phyloP scores from a whole-genome alignment of 92 coral and sea anemone species.

The Isaurus tuberculatus region DNA sequence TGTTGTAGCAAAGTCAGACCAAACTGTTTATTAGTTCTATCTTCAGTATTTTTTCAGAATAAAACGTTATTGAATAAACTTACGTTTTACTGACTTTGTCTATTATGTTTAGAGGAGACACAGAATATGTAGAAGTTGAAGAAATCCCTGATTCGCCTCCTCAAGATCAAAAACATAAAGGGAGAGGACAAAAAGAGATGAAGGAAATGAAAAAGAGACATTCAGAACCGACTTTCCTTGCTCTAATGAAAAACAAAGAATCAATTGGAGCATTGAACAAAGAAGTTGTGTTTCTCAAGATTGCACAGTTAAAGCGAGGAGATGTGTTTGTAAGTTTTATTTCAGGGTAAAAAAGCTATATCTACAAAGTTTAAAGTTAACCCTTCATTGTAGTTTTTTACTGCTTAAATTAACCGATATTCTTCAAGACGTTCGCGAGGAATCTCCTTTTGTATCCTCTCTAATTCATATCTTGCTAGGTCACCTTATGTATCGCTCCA shows the following conservation, averaged over 20 bases:
- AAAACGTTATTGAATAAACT: no score
- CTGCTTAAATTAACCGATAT: background rate
- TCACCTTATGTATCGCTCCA: no score
- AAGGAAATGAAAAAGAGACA: constrained; percentile 50
- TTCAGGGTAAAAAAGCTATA: no score
- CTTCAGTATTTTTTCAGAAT: no score
- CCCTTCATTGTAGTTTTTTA: background rate
- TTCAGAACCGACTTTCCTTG: constrained; percentile 62
- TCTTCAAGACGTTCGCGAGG: background rate
- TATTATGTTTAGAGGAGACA: constrained; percentile 59
- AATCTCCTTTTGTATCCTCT: no score
- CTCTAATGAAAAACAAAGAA: constrained; percentile 69
- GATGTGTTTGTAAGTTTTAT: constrained; percentile 89
- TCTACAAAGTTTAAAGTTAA: background rate
- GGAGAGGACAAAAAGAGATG: constrained; percentile 35
- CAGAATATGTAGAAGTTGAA: constrained; percentile 63
- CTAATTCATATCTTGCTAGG: background rate
- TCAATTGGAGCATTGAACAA: constrained; percentile 76
- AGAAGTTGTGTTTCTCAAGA: constrained; percentile 79
- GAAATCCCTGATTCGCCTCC: constrained; percentile 42
- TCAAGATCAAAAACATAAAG: background rate
- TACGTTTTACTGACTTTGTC: background rate
- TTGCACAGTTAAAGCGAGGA: constrained; percentile 86
- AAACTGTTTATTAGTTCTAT: no score
- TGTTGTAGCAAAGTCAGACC: no score